Percentiles rank a stretch among this genome's conserved stretches.
These are phyloP conservation scores for Metridium senile DNA, from an alignment of 92 coral and sea anemone genomes.

Conservation along the genomic window DNA sequence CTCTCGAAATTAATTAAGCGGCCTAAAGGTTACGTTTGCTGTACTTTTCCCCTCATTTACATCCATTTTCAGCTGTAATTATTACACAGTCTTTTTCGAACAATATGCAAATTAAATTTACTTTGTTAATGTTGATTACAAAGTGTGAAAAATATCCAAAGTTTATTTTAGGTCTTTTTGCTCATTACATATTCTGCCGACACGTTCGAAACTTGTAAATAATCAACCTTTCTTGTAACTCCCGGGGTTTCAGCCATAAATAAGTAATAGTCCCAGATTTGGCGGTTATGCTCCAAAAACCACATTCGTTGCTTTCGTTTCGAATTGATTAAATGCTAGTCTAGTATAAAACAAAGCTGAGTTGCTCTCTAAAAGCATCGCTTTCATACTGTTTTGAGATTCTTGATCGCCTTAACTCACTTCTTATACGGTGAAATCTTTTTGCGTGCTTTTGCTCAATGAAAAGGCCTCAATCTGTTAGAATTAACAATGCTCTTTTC, in stretches of 20 bases:
- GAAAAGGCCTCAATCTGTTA: too few species aligned
- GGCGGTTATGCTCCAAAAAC: conserved; percentile 3
- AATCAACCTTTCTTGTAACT: conserved; percentile 1
- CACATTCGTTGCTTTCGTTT: background rate
- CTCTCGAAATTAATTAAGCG: conserved; percentile 1
- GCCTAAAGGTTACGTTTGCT: background rate
- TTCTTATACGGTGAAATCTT: background rate
- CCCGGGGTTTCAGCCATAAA: conserved; percentile 25
- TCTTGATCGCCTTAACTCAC: background rate
- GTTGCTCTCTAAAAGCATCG: background rate
- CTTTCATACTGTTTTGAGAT: background rate
- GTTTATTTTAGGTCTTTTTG: conserved; percentile 12
- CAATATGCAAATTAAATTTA: background rate
- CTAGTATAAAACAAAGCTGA: background rate
- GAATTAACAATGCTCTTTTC: background rate
- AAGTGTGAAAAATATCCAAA: background rate
- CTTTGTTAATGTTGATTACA: background rate
- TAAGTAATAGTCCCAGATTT: conserved; percentile 16
- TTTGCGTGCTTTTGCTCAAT: too few species aligned
- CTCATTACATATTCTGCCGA: conserved; percentile 19
- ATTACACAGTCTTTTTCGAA: background rate
- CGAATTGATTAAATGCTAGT: background rate
- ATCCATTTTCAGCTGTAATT: background rate
- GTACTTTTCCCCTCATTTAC: background rate
- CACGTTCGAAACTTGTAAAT: conserved; percentile 16